A percentile compares a stretch with the other conserved stretches of the same genome.
Evolutionary conservation across 2,797 vertebrate species (phyloP).

Genomic region (Erethizon dorsatum): DNA sequence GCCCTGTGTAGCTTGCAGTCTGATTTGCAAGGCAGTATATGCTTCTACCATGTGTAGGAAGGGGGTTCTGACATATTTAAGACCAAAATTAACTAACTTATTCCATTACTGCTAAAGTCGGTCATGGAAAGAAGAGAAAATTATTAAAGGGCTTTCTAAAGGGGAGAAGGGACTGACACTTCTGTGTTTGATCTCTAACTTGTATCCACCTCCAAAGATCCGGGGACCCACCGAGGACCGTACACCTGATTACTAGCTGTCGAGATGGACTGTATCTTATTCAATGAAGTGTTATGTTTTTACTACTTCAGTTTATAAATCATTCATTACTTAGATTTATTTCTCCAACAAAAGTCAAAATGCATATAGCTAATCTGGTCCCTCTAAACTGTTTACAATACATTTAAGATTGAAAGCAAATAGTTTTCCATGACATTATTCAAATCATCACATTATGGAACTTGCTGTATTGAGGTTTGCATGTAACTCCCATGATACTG

Average conservation of each 20-base stretch:
- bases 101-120: not conserved
- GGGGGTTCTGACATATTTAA: not conserved
- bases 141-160: not conserved
- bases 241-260: not conserved
- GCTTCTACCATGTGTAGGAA: not conserved
- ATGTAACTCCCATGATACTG: not conserved
- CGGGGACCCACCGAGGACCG: not conserved
- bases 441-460: constrained; percentile 29
- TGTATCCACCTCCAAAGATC: not conserved
- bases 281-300: constrained; percentile 29
- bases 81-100: constrained; percentile 59
- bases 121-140: constrained; percentile 7
- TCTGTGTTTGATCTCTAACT: not conserved
- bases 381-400: constrained; percentile 34
- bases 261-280: not conserved
- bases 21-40: not conserved
- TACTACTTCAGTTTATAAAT: constrained; percentile 43
- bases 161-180: not conserved
- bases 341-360: constrained; percentile 1
- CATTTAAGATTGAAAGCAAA: constrained; percentile 64
- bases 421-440: constrained; percentile 47
- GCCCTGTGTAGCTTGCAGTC: not conserved
- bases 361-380: not conserved
- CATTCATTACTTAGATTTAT: constrained; percentile 50
- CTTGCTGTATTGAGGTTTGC: constrained; percentile 35